Conservation (phyloP, 2,888 invertebrate species). For the Polymixis flavicincta region DNA sequence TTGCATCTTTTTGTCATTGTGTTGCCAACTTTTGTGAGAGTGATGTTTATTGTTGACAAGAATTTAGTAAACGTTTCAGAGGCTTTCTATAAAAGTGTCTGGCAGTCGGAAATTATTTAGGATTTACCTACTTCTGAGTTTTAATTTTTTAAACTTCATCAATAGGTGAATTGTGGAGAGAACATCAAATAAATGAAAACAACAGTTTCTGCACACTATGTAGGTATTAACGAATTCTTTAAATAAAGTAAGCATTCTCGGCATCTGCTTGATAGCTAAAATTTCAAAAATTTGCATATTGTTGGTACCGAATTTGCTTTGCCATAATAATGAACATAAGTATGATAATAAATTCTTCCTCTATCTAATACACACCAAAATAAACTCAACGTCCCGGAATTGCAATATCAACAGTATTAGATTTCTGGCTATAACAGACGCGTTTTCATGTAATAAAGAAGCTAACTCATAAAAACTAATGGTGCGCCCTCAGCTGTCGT, state of each 20-base stretch:
- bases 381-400: constrained; percentile 32
- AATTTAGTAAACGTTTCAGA: background rate
- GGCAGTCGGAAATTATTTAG: background rate
- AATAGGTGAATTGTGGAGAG: background rate
- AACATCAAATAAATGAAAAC: background rate
- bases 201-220: background rate
- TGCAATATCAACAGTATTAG: constrained; percentile 52
- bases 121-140: too few relatives aligned
- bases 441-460: constrained; percentile 64
- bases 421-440: constrained; percentile 48
- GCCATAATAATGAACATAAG: background rate
- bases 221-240: too few relatives aligned
- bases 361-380: constrained; percentile 32
- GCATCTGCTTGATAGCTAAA: too few relatives aligned
- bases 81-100: background rate
- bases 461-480: constrained; percentile 64
- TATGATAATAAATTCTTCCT: constrained; percentile 17
- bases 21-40: constrained; percentile 27
- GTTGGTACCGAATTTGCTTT: background rate
- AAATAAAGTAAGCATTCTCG: background rate
- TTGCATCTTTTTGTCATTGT: constrained; percentile 42
- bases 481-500: constrained; percentile 61
- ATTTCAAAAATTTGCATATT: background rate
- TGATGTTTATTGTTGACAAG: constrained; percentile 4
- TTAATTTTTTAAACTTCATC: too few relatives aligned